phyloP scores from a whole-genome alignment of 2,113 vertebrate species.

The Tupaia chinensis region DNA sequence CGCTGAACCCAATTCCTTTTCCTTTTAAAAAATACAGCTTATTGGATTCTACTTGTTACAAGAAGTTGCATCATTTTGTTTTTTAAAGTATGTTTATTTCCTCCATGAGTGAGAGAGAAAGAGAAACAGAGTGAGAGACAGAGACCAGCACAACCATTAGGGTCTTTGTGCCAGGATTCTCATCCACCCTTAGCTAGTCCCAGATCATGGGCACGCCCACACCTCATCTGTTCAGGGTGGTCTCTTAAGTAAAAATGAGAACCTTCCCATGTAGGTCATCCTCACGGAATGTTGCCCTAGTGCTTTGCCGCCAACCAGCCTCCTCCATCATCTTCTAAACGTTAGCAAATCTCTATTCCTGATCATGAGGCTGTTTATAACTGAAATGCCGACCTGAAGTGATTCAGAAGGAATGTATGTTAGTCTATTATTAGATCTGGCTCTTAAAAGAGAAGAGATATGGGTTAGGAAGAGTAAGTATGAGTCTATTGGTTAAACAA shows the following conservation, averaged over 20 bases:
- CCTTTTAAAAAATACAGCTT: not conserved
- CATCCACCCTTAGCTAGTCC: no score
- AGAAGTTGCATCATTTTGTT: not conserved
- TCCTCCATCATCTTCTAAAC: not conserved
- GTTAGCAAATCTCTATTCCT: not conserved
- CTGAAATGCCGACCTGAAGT: not conserved
- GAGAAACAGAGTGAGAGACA: no score
- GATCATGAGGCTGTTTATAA: not conserved
- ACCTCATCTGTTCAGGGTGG: no score
- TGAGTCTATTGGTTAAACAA: not conserved
- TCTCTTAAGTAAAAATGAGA: no score
- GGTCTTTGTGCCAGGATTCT: no score
- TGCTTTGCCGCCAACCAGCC: no score
- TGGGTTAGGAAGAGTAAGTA: not conserved
- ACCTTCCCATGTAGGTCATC: no score
- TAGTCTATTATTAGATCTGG: not conserved
- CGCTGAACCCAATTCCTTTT: not conserved
- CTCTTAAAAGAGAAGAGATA: not conserved
- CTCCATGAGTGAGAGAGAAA: no score
- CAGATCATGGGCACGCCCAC: no score
- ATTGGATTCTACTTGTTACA: not conserved
- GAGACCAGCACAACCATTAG: no score
- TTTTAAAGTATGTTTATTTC: no score
- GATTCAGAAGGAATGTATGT: not conserved
- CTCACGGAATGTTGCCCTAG: no score